Evolutionary conservation across 1,140 invertebrate genomes (phyloP).

Genomic region (Pseudomyrmex pallidus): DNA sequence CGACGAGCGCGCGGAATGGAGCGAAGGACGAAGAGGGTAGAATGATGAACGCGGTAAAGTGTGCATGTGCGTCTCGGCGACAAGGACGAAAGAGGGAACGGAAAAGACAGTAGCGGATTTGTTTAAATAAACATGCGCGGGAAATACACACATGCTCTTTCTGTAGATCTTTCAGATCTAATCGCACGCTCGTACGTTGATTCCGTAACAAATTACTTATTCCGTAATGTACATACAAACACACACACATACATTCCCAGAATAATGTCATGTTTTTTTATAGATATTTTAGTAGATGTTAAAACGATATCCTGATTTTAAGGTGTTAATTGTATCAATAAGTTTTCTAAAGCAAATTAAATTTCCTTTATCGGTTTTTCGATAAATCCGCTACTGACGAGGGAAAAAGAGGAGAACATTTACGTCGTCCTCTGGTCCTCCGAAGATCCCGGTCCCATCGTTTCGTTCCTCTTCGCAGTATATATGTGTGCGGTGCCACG

Average conservation of each 20-base stretch:
- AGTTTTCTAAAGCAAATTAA: neutral
- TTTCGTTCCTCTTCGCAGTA: conserved; percentile 33
- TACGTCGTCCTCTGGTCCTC: conserved; percentile 75
- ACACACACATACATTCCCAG: neutral
- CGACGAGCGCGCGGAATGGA: conserved; percentile 3
- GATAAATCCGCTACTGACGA: neutral
- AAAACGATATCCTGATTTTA: neutral
- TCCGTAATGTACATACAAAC: neutral
- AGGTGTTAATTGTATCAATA: neutral
- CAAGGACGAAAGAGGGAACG: conserved; percentile 51
- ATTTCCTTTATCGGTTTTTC: neutral
- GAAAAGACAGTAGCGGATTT: conserved; percentile 42
- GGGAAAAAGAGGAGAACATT: conserved; percentile 62
- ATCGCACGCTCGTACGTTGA: neutral
- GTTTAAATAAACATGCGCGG: conserved; percentile 33
- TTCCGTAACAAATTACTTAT: neutral
- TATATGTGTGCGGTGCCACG: conserved; percentile 77
- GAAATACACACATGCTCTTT: too few species aligned
- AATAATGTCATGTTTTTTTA: too few species aligned
- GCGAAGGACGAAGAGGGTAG: conserved; percentile 40
- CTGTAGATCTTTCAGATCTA: neutral
- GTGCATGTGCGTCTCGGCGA: conserved; percentile 53
- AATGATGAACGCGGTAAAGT: conserved; percentile 66
- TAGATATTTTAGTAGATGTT: neutral
- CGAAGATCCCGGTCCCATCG: conserved; percentile 67